Evolutionary conservation across 2,888 invertebrate species (phyloP), one percentile per base, ranked within the genome.

Genomic region (Pherbina coryleti): DNA sequence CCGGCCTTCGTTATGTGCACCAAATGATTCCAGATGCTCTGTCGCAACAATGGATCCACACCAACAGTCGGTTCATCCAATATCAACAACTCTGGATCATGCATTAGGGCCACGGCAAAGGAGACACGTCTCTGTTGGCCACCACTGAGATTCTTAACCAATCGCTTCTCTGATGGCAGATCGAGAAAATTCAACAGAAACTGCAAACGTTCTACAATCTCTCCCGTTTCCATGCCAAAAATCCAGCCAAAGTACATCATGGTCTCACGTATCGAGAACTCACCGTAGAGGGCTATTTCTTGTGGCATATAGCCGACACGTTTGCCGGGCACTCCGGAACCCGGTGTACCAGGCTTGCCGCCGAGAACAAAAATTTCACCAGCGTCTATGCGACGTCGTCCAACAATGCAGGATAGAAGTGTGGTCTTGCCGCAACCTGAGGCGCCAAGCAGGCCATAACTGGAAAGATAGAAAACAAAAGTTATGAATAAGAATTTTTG

Each of bases 361-460:
- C 98, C 98, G 74, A 98, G 92, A 53, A 98, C 97, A 91, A 94
- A 95, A 83, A 98, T 95, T 88, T 96, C 95, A 5, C 98, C 98
- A 2, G 93, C 93, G 90, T 97, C 95, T 73, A 97, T 91, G 84
- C 94, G 92, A 85, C 97, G 92, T 75, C 97, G 92, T 4, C 98
- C 98, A 28, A 98, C 96, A 85, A 98, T 95, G 90, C 97, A 97
- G 67, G 97, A 95, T 5, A 98, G 92, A 17, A 98, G 91, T 0
- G 98, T 98, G 3, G 98, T 98, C 90, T 98, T 98, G n/a, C 97
- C 97, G 89, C 98, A 98, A 49, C 98, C 98, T 79, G 97, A 97
- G 8, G 98, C 97, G 31, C 98, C 98, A 55, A 98, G 91, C 11
- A 98, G 92, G 78, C 98, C 98, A 89, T 98, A 98, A 90, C 98